These are phyloP conservation scores for Tanaodytes sp. DNA, from an alignment of 2,888 invertebrate genomes.

Conservation along the genomic window DNA sequence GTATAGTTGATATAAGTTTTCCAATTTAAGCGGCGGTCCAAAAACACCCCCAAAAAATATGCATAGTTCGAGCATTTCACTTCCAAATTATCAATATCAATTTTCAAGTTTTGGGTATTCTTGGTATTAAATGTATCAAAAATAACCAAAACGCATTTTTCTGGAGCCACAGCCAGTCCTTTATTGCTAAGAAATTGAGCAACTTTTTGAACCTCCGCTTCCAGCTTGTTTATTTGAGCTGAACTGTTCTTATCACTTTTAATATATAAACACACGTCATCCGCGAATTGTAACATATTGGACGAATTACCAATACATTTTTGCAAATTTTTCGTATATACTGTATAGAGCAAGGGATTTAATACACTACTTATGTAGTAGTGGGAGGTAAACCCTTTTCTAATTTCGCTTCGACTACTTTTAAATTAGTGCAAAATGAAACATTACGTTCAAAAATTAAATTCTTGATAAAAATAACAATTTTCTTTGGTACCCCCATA, in stretches of 20 bases:
- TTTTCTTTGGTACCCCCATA: constrained; percentile 12
- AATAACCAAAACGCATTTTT: constrained; percentile 36
- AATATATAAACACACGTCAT: constrained; percentile 35
- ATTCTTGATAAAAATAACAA: constrained; percentile 25
- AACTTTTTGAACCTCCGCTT: background rate
- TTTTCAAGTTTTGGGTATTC: background rate
- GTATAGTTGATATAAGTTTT: no score
- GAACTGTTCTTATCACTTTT: background rate
- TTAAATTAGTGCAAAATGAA: no score
- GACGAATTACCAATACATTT: background rate
- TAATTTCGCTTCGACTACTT: no score
- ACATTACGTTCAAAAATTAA: constrained; percentile 12
- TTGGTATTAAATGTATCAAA: constrained; percentile 22
- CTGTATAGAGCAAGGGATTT: constrained; percentile 26
- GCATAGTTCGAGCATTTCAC: no score
- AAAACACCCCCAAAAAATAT: constrained; percentile 31
- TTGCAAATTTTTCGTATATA: constrained; percentile 20
- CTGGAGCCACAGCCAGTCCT: constrained; percentile 22
- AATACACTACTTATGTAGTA: constrained; percentile 30
- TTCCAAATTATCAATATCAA: no score
- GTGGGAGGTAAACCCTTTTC: constrained; percentile 42
- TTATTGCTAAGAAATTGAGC: background rate
- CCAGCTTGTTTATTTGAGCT: constrained; percentile 2
- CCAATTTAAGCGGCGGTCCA: constrained; percentile 36
- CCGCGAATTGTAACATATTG: constrained; percentile 36